These are phyloP conservation scores for Arnoldichthys spilopterus DNA, from an alignment of 2,797 vertebrate genomes.

Conservation along the genomic window DNA sequence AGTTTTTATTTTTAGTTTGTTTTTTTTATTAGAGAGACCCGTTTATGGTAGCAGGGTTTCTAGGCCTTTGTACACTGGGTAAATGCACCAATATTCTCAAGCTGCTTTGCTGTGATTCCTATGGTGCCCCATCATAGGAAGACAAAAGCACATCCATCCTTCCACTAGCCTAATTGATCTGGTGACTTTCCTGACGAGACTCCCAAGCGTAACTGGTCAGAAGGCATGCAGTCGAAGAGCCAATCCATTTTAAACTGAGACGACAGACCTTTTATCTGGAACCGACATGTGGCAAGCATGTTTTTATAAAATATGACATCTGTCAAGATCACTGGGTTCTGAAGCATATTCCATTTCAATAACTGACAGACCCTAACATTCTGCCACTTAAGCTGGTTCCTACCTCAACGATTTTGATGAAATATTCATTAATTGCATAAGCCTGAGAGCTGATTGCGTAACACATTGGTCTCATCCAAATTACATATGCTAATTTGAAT, in stretches of 20 bases:
- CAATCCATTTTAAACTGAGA: slow-evolving; percentile 49
- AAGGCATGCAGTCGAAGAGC: slow-evolving; percentile 39
- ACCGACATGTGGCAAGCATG: slow-evolving; percentile 27
- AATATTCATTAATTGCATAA: slow-evolving; percentile 63
- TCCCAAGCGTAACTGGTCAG: neutral
- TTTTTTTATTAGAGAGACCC: no score
- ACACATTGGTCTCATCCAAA: slow-evolving; percentile 28
- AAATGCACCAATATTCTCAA: neutral
- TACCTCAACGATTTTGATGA: slow-evolving; percentile 46
- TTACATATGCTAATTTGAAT: slow-evolving; percentile 26
- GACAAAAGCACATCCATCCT: neutral
- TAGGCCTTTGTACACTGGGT: no score
- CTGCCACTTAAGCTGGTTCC: slow-evolving; percentile 31
- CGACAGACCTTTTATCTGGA: slow-evolving; percentile 46
- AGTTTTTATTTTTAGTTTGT: no score
- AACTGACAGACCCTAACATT: slow-evolving; percentile 33
- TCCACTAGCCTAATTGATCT: neutral
- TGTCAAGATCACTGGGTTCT: slow-evolving; percentile 46
- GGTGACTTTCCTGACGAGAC: neutral
- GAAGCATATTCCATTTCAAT: slow-evolving; percentile 36
- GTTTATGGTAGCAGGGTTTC: no score
- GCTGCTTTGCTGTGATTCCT: no score
- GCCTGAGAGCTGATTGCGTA: slow-evolving; percentile 36
- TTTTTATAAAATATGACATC: slow-evolving; percentile 52
- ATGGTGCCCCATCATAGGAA: neutral